Base-by-base conservation (phyloP, 2,888 invertebrate species). In the Polietes domitor region DNA sequence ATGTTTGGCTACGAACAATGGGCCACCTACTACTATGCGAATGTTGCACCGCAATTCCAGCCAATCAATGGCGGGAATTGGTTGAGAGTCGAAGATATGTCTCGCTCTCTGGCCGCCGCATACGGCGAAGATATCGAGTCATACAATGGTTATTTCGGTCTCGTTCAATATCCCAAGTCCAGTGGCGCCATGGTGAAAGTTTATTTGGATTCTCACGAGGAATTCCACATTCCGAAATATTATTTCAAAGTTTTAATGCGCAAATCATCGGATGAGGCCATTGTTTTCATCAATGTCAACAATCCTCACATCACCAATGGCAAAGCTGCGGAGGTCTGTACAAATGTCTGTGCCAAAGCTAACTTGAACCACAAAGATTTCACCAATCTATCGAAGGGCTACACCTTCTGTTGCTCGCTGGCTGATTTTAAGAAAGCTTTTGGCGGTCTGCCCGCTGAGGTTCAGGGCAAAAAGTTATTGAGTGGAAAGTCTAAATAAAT, bases 31-130 rank as follows among this genome's bases (percentile, higher is more conserved):
- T 94, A 92, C 86, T 94, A 92, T 88, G 88, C 93, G 28, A 94
- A 94, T 85, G 91, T 90, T 0, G 91, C 91, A n/a, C 93, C 93
- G 0, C 93, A 93, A 86, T 94, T 93, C 93, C 93, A 93, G 87
- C 87, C 87, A 12, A 91, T 93, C 58, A 94, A 93, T 85, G 91
- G 88, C 17, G 93, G 93, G 32, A 93, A 93, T 87, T 94, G 94
- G 93, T 87, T 91, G 74, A 88, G 88, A 17, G 87, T 93, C 0
- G 93, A 94, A 88, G 88, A 88, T 55, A 88, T 90, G 50, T 89
- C 92, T 1, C 88, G 93, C 77, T 90, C 89, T 68, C 77, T 91
- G 15, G 93, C 93, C 4, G 73, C 3, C 0, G 41, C 19, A 2
- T 55, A 55, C 43, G 41, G 89, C 26, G 84, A 88, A 28, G 89